Percentiles rank a stretch among this genome's conserved stretches.
Evolutionary conservation across 2,888 invertebrate genomes (phyloP).

Genomic region (Chymomyza amoena): DNA sequence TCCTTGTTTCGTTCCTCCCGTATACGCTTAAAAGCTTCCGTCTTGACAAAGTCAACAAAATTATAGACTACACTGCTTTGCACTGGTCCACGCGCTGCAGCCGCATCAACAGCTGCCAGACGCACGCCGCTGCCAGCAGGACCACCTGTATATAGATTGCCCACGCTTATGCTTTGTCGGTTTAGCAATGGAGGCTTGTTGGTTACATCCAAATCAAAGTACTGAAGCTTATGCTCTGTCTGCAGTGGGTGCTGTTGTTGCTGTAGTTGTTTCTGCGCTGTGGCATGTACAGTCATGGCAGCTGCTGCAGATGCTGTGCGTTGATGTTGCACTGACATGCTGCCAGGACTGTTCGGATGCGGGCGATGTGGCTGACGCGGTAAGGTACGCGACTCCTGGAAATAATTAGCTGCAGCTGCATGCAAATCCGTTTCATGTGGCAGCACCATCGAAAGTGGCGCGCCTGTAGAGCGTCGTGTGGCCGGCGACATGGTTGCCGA

Average conservation of each 20-base stretch:
- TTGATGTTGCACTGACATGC: conserved; percentile 67
- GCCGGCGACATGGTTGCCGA: conserved; percentile 65
- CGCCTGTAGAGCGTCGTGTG: conserved; percentile 69
- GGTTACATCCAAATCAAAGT: conserved; percentile 88
- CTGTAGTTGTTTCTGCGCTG: conserved; percentile 7
- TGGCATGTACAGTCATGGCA: conserved; percentile 48
- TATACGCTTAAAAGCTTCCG: conserved; percentile 93
- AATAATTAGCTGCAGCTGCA: conserved; percentile 41
- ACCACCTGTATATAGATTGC: conserved; percentile 65
- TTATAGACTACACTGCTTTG: conserved; percentile 87
- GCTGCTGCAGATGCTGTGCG: conserved; percentile 70
- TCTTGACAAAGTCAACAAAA: conserved; percentile 95
- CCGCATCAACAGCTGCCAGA: conserved; percentile 74
- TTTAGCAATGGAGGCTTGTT: conserved; percentile 79
- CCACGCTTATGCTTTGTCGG: conserved; percentile 72
- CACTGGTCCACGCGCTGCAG: conserved; percentile 78
- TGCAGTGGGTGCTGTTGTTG: conserved; percentile 42
- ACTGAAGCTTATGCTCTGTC: conserved; percentile 83
- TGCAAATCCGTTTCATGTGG: conserved; percentile 66
- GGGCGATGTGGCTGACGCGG: conserved; percentile 72
- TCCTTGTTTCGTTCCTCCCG: conserved; percentile 83
- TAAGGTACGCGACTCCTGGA: conserved; percentile 75
- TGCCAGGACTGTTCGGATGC: conserved; percentile 58
- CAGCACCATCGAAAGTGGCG: conserved; percentile 74
- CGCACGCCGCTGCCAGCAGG: conserved; percentile 32